These are phyloP conservation scores for Drosophila insularis DNA, from an alignment of 1,140 invertebrate genomes.

Conservation along the genomic window DNA sequence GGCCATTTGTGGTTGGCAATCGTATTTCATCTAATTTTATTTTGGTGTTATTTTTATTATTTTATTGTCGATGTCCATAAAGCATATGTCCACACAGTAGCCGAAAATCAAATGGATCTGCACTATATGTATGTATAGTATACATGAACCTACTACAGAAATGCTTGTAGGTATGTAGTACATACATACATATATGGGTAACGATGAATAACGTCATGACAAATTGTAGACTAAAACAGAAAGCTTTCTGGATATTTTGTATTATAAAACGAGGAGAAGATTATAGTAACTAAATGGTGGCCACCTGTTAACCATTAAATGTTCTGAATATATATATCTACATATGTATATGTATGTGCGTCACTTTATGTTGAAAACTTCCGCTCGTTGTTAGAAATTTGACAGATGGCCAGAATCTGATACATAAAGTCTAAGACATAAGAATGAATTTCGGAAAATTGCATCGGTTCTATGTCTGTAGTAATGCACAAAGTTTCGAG, in stretches of 20 bases:
- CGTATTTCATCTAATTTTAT: slow-evolving; percentile 3
- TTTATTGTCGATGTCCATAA: neutral
- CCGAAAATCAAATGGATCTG: neutral
- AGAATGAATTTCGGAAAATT: too few relatives aligned
- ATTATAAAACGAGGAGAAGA: neutral
- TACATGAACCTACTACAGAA: neutral
- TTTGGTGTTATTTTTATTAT: slow-evolving; percentile 5
- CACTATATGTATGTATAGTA: too few relatives aligned
- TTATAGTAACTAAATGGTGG: neutral
- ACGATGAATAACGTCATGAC: neutral
- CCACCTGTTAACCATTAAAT: neutral
- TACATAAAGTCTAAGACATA: too few relatives aligned
- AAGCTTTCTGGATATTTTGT: neutral
- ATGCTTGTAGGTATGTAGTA: neutral
- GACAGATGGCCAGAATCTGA: neutral
- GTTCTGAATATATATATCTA: neutral
- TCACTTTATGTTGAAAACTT: neutral
- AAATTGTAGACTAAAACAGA: neutral
- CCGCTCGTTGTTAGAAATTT: neutral
- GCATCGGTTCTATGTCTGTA: too few relatives aligned
- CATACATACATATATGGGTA: neutral
- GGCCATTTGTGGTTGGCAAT: neutral
- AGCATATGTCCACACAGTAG: slow-evolving; percentile 1
- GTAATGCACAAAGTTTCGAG: too few relatives aligned
- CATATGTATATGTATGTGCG: neutral